Evolutionary conservation across 2,797 vertebrate genomes (phyloP).

Genomic region (Phalloptychus januarius): DNA sequence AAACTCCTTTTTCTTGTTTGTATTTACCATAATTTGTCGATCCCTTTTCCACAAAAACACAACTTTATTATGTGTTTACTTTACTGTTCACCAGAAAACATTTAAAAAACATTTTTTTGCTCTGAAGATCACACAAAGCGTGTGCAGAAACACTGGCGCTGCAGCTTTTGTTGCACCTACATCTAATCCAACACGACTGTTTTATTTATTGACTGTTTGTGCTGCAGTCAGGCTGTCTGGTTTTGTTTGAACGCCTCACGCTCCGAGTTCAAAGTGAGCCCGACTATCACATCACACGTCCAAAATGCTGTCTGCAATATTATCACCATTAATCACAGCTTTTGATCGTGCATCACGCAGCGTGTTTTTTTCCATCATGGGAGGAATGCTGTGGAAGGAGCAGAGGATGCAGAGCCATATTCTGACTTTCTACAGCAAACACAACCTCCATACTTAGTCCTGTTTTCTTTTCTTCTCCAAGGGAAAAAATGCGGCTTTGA

Average conservation of each 20-base stretch:
- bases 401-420: conserved; percentile 45
- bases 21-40: too few species aligned
- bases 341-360: conserved; percentile 57
- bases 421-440: conserved; percentile 57
- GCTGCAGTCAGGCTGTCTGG: conserved; percentile 44
- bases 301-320: conserved; percentile 54
- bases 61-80: too few species aligned
- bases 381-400: conserved; percentile 62
- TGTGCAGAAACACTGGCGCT: background rate
- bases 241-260: conserved; percentile 45
- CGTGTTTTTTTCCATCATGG: conserved; percentile 56
- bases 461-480: conserved; percentile 48
- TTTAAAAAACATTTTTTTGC: too few species aligned
- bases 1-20: too few species aligned
- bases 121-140: background rate
- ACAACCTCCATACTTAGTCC: conserved; percentile 29
- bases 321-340: conserved; percentile 71
- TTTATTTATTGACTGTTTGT: conserved; percentile 19
- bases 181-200: conserved; percentile 31
- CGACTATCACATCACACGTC: conserved; percentile 55
- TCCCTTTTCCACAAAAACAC: too few species aligned
- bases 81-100: too few species aligned
- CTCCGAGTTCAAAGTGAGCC: conserved; percentile 61
- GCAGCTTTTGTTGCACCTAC: conserved; percentile 1
- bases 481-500: conserved; percentile 79